Conservation (phyloP, 2,113 vertebrate genomes). For the Erinaceus europaeus region DNA sequence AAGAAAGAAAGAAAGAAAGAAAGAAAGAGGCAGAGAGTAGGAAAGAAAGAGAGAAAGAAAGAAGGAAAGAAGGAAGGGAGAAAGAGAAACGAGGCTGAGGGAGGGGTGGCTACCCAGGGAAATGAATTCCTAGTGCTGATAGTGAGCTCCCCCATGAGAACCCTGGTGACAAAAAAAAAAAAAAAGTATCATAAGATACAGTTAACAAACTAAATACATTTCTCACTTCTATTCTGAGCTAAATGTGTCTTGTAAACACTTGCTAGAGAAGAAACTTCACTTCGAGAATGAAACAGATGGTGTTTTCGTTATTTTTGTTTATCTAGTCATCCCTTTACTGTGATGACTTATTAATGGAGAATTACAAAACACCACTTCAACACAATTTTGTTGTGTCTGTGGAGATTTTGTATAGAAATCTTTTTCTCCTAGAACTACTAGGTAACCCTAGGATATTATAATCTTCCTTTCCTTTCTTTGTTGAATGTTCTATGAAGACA, state of each 20-base stretch:
- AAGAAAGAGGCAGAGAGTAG: too few relatives aligned
- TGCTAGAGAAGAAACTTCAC: constrained; percentile 28
- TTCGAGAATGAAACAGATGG: constrained; percentile 23
- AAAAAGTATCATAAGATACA: not conserved
- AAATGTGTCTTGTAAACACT: constrained; percentile 45
- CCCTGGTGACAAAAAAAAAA: too few relatives aligned
- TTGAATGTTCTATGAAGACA: too few relatives aligned
- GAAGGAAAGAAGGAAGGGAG: too few relatives aligned
- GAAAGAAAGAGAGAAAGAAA: too few relatives aligned
- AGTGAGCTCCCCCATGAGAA: too few relatives aligned
- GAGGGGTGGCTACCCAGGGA: too few relatives aligned
- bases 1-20: too few relatives aligned
- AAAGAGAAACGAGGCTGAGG: too few relatives aligned
- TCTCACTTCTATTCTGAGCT: constrained; percentile 43
- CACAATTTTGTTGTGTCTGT: not conserved
- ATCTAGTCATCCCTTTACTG: not conserved
- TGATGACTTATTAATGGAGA: not conserved
- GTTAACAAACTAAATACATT: not conserved
- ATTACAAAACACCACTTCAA: not conserved
- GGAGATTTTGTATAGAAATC: too few relatives aligned
- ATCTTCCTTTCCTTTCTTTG: not conserved
- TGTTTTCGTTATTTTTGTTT: constrained; percentile 1
- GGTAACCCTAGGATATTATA: not conserved
- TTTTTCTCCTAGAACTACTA: not conserved
- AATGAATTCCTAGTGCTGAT: too few relatives aligned